Conservation (phyloP, 2,113 vertebrate genomes). For the Callopanchax toddi region DNA sequence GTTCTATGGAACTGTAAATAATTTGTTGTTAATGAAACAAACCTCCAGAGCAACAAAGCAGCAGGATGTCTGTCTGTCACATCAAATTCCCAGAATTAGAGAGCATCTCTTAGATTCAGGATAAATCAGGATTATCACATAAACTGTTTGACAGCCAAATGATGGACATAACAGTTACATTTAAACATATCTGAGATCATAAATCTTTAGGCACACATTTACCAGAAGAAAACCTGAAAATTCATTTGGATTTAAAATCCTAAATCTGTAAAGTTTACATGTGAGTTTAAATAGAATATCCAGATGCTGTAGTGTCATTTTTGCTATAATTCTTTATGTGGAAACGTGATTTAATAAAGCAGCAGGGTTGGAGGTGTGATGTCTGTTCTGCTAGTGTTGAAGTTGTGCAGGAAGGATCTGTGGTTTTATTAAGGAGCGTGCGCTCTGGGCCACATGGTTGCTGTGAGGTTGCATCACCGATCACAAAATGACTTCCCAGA, state of each 20-base stretch:
- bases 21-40: slow-evolving; percentile 7
- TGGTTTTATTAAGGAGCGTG: slow-evolving; percentile 11
- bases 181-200: too few relatives aligned
- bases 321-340: too few relatives aligned
- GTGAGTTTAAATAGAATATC: too few relatives aligned
- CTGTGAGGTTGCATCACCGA: slow-evolving; percentile 55
- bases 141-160: too few relatives aligned
- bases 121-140: too few relatives aligned
- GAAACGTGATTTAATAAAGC: neutral
- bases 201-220: neutral
- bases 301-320: too few relatives aligned
- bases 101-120: neutral
- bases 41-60: slow-evolving; percentile 8
- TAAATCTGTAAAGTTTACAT: too few relatives aligned
- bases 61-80: neutral
- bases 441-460: slow-evolving; percentile 49
- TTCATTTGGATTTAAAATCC: too few relatives aligned
- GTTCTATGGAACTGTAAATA: slow-evolving; percentile 1
- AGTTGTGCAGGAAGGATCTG: neutral
- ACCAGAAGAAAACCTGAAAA: too few relatives aligned
- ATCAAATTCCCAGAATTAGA: slow-evolving; percentile 1
- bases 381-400: slow-evolving; percentile 14
- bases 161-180: too few relatives aligned
- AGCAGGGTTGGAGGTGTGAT: neutral
- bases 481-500: slow-evolving; percentile 37